A percentile compares a stretch with the other conserved stretches of the same genome.
Conservation (phyloP, 2,797 vertebrate genomes). For the Notoglanidium macrostoma region DNA sequence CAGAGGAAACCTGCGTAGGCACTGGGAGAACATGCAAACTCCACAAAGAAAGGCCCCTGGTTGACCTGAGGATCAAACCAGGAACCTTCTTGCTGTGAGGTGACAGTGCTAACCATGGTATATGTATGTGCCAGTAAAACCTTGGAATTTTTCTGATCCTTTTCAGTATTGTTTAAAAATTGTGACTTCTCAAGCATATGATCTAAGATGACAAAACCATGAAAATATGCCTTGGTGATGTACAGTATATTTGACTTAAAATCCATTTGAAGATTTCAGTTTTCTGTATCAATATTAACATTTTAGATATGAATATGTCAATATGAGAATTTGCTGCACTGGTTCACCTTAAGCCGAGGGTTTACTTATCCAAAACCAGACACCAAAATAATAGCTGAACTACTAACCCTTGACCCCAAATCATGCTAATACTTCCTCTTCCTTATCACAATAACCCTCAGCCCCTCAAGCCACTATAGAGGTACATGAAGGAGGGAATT, state of each 20-base stretch:
- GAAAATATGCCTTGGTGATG: neutral
- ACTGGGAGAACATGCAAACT: too few species aligned
- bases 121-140: neutral
- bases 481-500: conserved; percentile 30
- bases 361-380: conserved; percentile 54
- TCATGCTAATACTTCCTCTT: conserved; percentile 59
- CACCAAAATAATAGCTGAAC: conserved; percentile 53
- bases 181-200: neutral
- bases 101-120: neutral
- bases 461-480: conserved; percentile 25
- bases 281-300: neutral
- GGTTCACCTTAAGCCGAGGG: conserved; percentile 45
- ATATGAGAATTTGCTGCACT: neutral
- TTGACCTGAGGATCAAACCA: too few species aligned
- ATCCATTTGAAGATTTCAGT: neutral
- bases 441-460: conserved; percentile 44
- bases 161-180: neutral
- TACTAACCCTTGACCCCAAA: conserved; percentile 54
- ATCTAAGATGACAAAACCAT: neutral
- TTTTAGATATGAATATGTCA: neutral
- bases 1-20: too few species aligned
- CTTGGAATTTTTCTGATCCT: neutral
- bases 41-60: too few species aligned
- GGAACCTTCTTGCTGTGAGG: too few species aligned
- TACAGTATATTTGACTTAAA: neutral